Conservation (phyloP, 2,113 vertebrate genomes). For the Microcebus ravelobensis region DNA sequence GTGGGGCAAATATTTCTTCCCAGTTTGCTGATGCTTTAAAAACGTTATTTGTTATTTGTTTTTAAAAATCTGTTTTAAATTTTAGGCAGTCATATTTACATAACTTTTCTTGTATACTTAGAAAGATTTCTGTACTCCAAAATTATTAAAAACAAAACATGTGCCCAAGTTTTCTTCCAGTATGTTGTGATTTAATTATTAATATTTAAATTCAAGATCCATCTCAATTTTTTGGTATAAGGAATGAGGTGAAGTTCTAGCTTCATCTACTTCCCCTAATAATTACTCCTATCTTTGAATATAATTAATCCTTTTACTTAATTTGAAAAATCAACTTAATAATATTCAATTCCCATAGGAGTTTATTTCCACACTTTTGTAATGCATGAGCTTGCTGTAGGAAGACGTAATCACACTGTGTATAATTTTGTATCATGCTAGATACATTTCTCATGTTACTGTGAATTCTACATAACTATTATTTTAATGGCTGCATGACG, state of each 20-base stretch:
- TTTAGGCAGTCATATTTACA: neutral
- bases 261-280: neutral
- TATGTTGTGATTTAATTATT: neutral
- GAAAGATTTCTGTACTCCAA: neutral
- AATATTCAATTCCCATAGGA: neutral
- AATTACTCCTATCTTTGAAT: neutral
- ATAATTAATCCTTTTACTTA: neutral
- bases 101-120: neutral
- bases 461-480: neutral
- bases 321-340: neutral
- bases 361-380: neutral
- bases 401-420: neutral
- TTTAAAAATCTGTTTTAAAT: neutral
- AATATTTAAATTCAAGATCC: neutral
- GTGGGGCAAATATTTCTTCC: neutral
- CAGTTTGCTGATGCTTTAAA: neutral
- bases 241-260: neutral
- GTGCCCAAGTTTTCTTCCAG: neutral
- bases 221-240: neutral
- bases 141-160: slow-evolving; percentile 13
- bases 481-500: neutral
- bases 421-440: neutral
- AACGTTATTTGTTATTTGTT: neutral
- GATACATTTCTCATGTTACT: neutral
- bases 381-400: neutral